A percentile compares a stretch with the other conserved stretches of the same genome.
phyloP scores from a whole-genome alignment of 2,888 invertebrate genomes.

The Hecatera dysodea region DNA sequence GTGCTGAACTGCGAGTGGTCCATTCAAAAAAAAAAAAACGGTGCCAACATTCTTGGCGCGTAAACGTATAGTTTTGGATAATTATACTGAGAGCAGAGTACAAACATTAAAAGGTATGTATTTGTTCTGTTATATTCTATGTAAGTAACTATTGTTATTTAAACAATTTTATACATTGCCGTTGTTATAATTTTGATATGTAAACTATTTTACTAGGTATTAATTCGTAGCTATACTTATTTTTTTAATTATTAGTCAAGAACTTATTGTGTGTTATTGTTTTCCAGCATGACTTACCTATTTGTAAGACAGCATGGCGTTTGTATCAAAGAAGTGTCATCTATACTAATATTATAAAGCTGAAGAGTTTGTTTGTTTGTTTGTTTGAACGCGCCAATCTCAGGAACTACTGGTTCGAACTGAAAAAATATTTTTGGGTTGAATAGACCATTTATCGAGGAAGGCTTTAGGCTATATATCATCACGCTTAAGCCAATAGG shows the following conservation, averaged over 20 bases:
- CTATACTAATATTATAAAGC: too few species aligned
- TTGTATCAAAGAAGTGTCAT: neutral
- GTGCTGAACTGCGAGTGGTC: too few species aligned
- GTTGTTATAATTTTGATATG: constrained; percentile 24
- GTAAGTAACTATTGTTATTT: constrained; percentile 18
- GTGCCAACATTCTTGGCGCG: constrained; percentile 17
- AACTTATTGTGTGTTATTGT: constrained; percentile 31
- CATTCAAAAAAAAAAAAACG: too few species aligned
- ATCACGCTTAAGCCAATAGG: too few species aligned
- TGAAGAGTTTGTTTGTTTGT: too few species aligned
- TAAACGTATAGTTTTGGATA: constrained; percentile 25
- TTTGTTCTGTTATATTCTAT: constrained; percentile 7
- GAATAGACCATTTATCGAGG: too few species aligned
- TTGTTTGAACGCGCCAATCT: too few species aligned
- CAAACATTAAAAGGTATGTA: neutral
- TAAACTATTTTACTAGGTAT: constrained; percentile 23
- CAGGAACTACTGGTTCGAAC: too few species aligned
- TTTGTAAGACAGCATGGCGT: constrained; percentile 19
- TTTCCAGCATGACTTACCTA: constrained; percentile 32
- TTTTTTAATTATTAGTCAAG: constrained; percentile 22
- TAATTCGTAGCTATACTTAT: constrained; percentile 24
- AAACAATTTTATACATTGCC: constrained; percentile 16
- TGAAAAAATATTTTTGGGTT: too few species aligned
- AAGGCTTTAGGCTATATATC: too few species aligned
- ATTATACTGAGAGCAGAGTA: constrained; percentile 20